Percentiles rank a stretch among this genome's conserved stretches.
Conservation (phyloP, 2,113 vertebrate genomes). For the Larimichthys crocea region DNA sequence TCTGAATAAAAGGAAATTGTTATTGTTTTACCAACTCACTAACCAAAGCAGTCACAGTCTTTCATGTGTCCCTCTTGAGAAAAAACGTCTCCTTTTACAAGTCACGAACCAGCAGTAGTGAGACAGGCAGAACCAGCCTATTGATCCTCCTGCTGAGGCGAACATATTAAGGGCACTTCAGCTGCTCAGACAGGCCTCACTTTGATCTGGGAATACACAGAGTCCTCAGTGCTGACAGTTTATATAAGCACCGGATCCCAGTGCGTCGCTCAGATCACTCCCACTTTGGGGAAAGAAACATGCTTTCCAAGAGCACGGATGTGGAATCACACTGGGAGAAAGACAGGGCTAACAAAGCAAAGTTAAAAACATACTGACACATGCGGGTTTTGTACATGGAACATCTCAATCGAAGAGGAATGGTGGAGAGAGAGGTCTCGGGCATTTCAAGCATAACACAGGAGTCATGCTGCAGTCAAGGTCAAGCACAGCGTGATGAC, state of each 20-base stretch:
- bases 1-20: no score
- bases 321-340: constrained; percentile 8
- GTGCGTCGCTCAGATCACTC: constrained; percentile 44
- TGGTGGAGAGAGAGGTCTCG: background rate
- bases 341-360: constrained; percentile 33
- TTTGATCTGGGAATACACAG: constrained; percentile 67
- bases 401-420: constrained; percentile 31
- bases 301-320: constrained; percentile 9
- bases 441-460: constrained; percentile 20
- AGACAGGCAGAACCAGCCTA: constrained; percentile 32
- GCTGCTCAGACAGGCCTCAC: constrained; percentile 56
- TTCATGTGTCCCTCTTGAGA: background rate
- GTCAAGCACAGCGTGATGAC: constrained; percentile 27
- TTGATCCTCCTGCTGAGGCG: constrained; percentile 41
- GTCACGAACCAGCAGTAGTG: constrained; percentile 18
- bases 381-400: background rate
- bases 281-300: constrained; percentile 29
- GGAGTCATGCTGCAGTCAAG: constrained; percentile 42
- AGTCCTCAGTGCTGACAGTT: constrained; percentile 65
- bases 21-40: background rate
- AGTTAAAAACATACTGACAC: constrained; percentile 27
- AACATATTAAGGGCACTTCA: constrained; percentile 58
- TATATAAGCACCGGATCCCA: constrained; percentile 44
- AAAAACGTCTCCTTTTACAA: background rate
- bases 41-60: background rate